These are phyloP conservation scores for Gobionotothen gibberifrons DNA, from an alignment of 2,797 vertebrate genomes.

Conservation along the genomic window DNA sequence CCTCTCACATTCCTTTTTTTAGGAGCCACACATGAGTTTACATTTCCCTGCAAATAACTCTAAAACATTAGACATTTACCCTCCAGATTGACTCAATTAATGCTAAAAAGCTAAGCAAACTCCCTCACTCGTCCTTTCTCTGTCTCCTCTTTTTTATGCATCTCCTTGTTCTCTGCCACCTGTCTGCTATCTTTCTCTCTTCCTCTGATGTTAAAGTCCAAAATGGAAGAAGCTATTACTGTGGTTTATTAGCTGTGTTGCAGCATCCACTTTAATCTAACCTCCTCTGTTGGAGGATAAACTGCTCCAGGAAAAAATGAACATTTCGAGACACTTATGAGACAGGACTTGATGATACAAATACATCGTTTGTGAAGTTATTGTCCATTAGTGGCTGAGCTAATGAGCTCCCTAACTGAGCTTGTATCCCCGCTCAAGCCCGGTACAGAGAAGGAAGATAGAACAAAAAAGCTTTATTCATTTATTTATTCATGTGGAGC, in stretches of 20 bases:
- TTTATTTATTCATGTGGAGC: conserved; percentile 4
- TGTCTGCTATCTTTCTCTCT: conserved; percentile 36
- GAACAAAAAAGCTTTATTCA: not conserved
- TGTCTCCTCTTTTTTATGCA: conserved; percentile 25
- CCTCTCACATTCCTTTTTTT: conserved; percentile 38
- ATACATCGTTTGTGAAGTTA: not conserved
- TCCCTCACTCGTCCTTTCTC: conserved; percentile 26
- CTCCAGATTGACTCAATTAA: conserved; percentile 52
- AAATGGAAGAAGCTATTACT: conserved; percentile 19
- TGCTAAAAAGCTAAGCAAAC: conserved; percentile 30
- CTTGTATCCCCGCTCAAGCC: not conserved
- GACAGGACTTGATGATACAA: not conserved
- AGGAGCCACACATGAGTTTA: conserved; percentile 51
- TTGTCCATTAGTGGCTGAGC: not conserved
- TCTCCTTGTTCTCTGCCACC: conserved; percentile 17
- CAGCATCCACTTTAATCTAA: not conserved
- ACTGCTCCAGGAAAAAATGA: not conserved
- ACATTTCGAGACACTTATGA: not conserved
- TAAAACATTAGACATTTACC: conserved; percentile 48
- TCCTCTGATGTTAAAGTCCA: conserved; percentile 19
- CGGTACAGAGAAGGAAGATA: not conserved
- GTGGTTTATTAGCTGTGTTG: not conserved
- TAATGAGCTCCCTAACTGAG: conserved; percentile 8
- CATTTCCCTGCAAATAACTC: conserved; percentile 47
- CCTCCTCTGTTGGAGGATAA: conserved; percentile 10